phyloP scores from a whole-genome alignment of 1,140 invertebrate genomes.

The Whitmania pigra region DNA sequence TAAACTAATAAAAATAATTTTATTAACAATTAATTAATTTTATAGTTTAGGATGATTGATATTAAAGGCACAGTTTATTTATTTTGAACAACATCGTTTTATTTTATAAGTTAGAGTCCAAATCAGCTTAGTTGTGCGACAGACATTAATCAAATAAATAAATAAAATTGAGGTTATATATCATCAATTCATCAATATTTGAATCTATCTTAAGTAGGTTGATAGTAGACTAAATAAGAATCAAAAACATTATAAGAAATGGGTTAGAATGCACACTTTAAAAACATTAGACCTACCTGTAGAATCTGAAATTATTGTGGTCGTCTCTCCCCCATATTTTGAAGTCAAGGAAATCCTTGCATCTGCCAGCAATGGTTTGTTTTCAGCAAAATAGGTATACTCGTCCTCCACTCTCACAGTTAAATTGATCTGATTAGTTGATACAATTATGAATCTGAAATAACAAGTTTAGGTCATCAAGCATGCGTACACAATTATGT shows the following conservation, averaged over 20 bases:
- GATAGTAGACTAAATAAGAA: not conserved
- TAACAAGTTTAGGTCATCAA: not conserved
- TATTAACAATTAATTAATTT: no score
- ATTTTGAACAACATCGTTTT: no score
- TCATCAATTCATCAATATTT: no score
- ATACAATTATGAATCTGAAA: slow-evolving; percentile 25
- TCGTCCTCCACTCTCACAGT: slow-evolving; percentile 29
- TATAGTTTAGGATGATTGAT: no score
- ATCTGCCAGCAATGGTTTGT: slow-evolving; percentile 24
- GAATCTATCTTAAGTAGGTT: not conserved
- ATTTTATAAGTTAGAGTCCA: no score
- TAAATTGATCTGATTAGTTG: slow-evolving; percentile 21
- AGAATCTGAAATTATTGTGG: slow-evolving; percentile 21
- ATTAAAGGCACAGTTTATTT: no score
- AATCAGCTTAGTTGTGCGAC: no score
- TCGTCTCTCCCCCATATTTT: slow-evolving; percentile 13
- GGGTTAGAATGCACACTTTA: no score
- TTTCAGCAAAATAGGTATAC: slow-evolving; percentile 28
- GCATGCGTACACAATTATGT: not conserved
- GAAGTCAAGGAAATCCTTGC: slow-evolving; percentile 24
- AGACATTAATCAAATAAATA: no score
- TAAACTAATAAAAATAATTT: no score
- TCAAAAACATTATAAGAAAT: no score
- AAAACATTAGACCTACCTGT: slow-evolving; percentile 19
- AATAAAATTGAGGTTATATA: no score